Base-by-base conservation (phyloP, 53 echinoderm and acorn worm genomes). In the Astropecten irregularis region DNA sequence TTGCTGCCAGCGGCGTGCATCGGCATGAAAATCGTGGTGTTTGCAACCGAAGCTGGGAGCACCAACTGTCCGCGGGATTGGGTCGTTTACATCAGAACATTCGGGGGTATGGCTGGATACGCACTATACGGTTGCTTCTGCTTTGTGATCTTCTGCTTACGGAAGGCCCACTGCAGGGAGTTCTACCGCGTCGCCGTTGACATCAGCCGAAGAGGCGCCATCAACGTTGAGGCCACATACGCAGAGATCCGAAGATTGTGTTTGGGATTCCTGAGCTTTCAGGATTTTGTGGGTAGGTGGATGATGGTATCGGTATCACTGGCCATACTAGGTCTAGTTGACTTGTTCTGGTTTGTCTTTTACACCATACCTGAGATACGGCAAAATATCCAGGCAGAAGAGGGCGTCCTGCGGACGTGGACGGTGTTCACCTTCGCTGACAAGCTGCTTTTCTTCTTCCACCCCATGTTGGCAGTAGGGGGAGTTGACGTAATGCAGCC, bases 101-200 rank as follows among this genome's bases (percentile, higher is more conserved):
- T 46, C 42, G 68, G 68, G 27, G 68, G 68, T 28, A 47, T 47
- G 44, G 47, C 47, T 10, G 68, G 68, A 11, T 68, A 68, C 68
- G 47, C 68, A 26, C 13, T 46, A 3, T 68, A 68, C 28, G 68
- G 68, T 3, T 39, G 40, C 28, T 68, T 68, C 47, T 68, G 68
- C 47, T 68, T 68, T 47, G 68, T 68, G 25, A 46, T 68, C 28
- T 29, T 27, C 68, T 9, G 68, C 47, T 29, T 68, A 23, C 44
- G 39, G 28, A 27, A 26, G 25, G 42, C 30, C 11, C 68, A 68
- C 16, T 21, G 44, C 5, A 31, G 27, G 22, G 68, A 68, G 28
- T 68, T 68, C 46, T 21, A 68, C 47, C 1, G 3, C 2, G 47
- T 27, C 28, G 68, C 68, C 46, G 68, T 46, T 28, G 26, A 11